Percentiles rank a stretch among this genome's conserved stretches.
phyloP scores from a whole-genome alignment of 2,797 vertebrate genomes.

The Anolis apletophallus region DNA sequence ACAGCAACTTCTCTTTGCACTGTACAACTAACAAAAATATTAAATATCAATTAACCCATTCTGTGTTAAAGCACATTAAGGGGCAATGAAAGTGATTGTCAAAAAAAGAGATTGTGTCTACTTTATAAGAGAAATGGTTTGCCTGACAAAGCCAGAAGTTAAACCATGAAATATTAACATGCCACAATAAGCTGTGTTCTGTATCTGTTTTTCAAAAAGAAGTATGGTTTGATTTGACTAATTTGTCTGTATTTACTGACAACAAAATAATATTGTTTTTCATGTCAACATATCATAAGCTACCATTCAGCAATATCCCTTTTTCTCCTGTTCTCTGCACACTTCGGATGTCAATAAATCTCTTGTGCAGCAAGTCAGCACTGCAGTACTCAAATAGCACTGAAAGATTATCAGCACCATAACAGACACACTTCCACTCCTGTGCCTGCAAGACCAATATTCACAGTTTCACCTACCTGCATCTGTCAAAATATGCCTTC shows the following conservation, averaged over 20 bases:
- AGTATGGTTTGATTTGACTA: neutral
- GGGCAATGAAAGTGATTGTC: neutral
- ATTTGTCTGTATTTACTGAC: accelerated
- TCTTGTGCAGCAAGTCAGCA: neutral
- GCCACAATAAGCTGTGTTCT: neutral
- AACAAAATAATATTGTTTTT: neutral
- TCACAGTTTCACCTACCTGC: too few species aligned
- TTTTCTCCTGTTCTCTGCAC: neutral
- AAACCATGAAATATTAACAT: neutral
- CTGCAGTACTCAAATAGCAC: neutral
- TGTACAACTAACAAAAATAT: neutral
- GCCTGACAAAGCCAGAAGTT: neutral
- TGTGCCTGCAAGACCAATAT: too few species aligned
- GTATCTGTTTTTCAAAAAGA: neutral
- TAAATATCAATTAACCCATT: neutral
- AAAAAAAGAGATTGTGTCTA: neutral
- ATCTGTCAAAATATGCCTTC: too few species aligned
- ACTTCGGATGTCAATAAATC: accelerated
- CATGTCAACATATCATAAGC: neutral
- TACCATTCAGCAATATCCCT: accelerated
- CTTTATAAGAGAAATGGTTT: neutral
- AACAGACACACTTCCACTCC: neutral
- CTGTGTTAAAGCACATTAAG: neutral
- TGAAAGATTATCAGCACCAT: neutral
- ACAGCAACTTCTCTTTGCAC: neutral